Conservation (phyloP, 37 sponge, comb jelly and placozoan species). For the Aplysina aerophoba region DNA sequence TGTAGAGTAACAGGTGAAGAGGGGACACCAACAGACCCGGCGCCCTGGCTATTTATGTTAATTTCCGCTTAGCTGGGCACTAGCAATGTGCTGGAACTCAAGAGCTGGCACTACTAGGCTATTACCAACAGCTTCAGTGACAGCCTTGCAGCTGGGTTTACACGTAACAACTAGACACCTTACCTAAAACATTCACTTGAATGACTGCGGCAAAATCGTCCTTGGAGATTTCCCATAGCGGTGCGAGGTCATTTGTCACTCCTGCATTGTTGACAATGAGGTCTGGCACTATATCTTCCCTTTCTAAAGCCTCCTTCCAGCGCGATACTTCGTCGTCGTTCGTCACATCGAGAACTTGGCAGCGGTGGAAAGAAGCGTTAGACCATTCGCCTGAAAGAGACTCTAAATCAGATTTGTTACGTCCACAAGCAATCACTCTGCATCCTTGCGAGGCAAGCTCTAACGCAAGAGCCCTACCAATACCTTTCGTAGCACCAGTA, state of each 20-base stretch:
- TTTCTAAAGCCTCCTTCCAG: background rate
- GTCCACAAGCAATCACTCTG: conserved; percentile 27
- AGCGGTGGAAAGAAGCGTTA: background rate
- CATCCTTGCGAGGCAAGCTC: conserved; percentile 2
- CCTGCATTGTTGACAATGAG: conserved; percentile 42
- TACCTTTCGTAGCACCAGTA: conserved; percentile 34
- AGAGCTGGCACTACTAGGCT: too few species aligned
- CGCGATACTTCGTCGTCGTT: background rate
- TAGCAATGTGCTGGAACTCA: too few species aligned
- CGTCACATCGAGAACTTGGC: background rate
- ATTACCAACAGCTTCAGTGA: too few species aligned
- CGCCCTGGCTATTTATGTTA: too few species aligned
- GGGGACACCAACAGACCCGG: too few species aligned
- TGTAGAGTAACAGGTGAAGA: too few species aligned
- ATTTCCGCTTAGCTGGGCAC: too few species aligned
- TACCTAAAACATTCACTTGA: conserved; percentile 18
- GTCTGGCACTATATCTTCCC: conserved; percentile 17
- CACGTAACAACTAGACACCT: background rate
- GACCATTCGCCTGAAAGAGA: background rate
- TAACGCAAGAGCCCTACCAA: conserved; percentile 30
- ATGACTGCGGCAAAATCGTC: conserved; percentile 23
- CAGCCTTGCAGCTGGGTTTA: too few species aligned
- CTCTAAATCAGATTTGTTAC: background rate
- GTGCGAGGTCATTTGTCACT: background rate
- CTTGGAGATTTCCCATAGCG: conserved; percentile 20